A percentile compares a stretch with the other conserved stretches of the same genome.
Conservation (phyloP, 35 echinoderm and acorn worm genomes). For the Ptychodera flava region DNA sequence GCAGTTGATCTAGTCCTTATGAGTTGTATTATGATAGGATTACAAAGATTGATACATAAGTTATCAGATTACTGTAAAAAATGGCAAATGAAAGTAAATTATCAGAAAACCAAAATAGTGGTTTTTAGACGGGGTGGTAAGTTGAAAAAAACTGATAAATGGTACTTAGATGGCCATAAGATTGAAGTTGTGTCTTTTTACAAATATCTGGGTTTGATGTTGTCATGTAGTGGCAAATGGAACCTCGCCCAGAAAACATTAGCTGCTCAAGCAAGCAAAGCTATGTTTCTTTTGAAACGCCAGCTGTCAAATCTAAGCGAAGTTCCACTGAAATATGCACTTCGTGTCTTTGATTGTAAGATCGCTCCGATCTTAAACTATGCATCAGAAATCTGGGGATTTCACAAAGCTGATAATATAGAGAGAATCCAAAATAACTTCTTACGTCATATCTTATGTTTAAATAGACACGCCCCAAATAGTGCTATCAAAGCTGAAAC, state of each 20-base stretch:
- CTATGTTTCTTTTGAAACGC: neutral
- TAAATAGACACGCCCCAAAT: conserved; percentile 1
- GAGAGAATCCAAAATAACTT: neutral
- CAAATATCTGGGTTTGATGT: neutral
- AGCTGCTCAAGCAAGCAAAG: conserved; percentile 3
- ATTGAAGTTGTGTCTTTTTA: conserved; percentile 7
- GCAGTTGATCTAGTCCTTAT: conserved; percentile 14
- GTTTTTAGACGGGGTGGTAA: conserved; percentile 17
- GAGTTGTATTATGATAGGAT: conserved; percentile 7
- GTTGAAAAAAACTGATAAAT: conserved; percentile 6
- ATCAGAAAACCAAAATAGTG: conserved; percentile 29
- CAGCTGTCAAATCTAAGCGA: neutral
- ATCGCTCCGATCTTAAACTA: neutral
- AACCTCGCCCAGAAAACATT: neutral
- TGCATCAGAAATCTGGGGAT: neutral
- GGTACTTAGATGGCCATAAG: neutral
- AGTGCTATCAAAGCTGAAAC: neutral
- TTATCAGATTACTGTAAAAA: conserved; percentile 11
- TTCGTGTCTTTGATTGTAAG: neutral
- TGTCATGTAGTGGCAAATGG: conserved; percentile 7
- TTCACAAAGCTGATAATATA: neutral
- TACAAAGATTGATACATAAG: conserved; percentile 12
- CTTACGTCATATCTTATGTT: neutral
- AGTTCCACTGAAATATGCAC: neutral
- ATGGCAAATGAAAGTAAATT: conserved; percentile 17